A percentile compares a stretch with the other conserved stretches of the same genome.
These are phyloP conservation scores for Eupithecia inturbata DNA, from an alignment of 2,888 invertebrate genomes.

Conservation along the genomic window DNA sequence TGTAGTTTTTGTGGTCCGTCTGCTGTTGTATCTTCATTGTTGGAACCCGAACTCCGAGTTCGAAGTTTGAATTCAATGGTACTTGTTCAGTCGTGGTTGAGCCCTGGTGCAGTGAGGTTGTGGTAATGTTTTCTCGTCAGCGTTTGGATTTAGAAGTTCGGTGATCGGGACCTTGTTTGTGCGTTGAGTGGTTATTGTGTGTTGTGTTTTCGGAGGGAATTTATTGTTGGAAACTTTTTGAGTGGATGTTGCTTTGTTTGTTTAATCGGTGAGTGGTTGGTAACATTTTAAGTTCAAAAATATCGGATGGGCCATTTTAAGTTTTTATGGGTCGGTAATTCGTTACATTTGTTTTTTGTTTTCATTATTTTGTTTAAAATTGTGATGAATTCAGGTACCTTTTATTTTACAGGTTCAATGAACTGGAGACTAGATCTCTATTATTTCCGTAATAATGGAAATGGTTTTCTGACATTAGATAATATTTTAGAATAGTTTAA, in stretches of 20 bases:
- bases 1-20: conserved; percentile 62
- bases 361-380: neutral
- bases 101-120: conserved; percentile 31
- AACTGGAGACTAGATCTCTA: neutral
- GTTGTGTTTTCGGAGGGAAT: conserved; percentile 23
- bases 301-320: neutral
- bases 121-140: conserved; percentile 20
- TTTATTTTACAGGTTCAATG: neutral
- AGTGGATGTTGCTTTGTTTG: conserved; percentile 29
- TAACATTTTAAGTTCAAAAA: conserved; percentile 1
- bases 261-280: conserved; percentile 26
- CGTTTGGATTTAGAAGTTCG: conserved; percentile 26
- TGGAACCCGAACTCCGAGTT: conserved; percentile 17
- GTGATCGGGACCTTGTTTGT: conserved; percentile 33
- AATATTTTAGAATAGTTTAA: neutral
- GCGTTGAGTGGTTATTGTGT: conserved; percentile 26
- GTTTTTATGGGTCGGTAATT: neutral
- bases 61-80: neutral
- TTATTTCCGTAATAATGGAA: neutral
- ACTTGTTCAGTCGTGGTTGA: conserved; percentile 29
- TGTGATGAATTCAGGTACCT: neutral
- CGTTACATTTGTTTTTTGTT: neutral
- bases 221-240: conserved; percentile 21
- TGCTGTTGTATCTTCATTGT: conserved; percentile 46
- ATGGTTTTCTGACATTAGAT: neutral